These are phyloP conservation scores for Neopipo cinnamomea DNA, from an alignment of 2,113 vertebrate species.

Conservation along the genomic window DNA sequence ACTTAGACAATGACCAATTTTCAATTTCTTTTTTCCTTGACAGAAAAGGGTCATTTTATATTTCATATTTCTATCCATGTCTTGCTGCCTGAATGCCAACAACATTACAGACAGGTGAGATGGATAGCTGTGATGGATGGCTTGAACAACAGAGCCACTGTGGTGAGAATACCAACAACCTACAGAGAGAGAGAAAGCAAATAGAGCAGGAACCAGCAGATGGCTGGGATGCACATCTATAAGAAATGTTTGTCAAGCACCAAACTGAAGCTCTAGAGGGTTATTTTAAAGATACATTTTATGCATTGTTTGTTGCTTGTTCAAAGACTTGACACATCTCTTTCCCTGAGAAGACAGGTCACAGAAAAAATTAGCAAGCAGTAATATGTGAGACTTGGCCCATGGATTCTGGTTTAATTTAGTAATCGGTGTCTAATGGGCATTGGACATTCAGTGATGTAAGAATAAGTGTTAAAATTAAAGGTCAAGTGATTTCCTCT, in stretches of 20 bases:
- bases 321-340: neutral
- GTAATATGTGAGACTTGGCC: neutral
- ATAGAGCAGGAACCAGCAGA: neutral
- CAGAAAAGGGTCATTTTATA: neutral
- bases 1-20: neutral
- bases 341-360: neutral
- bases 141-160: neutral
- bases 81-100: neutral
- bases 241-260: neutral
- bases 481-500: neutral
- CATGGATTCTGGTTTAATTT: neutral
- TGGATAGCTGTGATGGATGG: neutral
- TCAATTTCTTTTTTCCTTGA: neutral
- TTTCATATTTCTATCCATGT: neutral
- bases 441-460: neutral
- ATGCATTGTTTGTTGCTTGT: neutral
- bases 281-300: neutral
- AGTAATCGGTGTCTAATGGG: neutral
- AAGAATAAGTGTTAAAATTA: neutral
- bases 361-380: neutral
- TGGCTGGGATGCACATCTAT: neutral
- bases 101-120: neutral
- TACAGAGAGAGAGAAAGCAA: neutral
- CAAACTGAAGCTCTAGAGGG: neutral
- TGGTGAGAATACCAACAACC: neutral